Evolutionary conservation across 2,888 invertebrate species (phyloP).

Genomic region (Drosophila prostipennis): DNA sequence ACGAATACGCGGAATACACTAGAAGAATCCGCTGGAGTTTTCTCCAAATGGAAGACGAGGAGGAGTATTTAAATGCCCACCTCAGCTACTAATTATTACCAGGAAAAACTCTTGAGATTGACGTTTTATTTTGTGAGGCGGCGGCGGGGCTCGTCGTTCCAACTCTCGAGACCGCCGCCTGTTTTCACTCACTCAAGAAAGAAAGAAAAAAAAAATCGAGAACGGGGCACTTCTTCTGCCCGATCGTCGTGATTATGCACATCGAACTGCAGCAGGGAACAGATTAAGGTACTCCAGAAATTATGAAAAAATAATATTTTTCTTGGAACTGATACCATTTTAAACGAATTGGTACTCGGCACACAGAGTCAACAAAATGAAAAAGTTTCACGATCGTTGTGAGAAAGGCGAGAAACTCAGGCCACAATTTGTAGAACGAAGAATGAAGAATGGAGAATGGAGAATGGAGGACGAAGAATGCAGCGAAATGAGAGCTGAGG

Average conservation of each 20-base stretch:
- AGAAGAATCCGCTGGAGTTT: not conserved
- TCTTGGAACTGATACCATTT: conserved; percentile 83
- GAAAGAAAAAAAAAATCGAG: conserved; percentile 15
- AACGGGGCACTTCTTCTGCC: not conserved
- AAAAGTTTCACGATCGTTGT: conserved; percentile 61
- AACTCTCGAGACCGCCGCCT: conserved; percentile 37
- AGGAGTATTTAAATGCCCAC: conserved; percentile 82
- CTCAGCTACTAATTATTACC: conserved; percentile 84
- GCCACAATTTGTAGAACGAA: conserved; percentile 2
- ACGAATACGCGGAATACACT: conserved; percentile 72
- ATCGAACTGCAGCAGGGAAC: conserved; percentile 67
- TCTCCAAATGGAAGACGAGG: conserved; percentile 66
- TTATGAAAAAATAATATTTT: conserved; percentile 83
- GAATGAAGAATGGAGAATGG: not conserved
- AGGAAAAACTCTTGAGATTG: conserved; percentile 83
- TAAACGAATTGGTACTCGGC: conserved; percentile 83
- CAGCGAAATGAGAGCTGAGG: conserved; percentile 10
- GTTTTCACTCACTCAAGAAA: conserved; percentile 55
- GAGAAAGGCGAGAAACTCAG: conserved; percentile 22
- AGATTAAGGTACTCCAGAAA: conserved; percentile 83
- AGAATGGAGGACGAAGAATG: not conserved
- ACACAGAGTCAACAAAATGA: conserved; percentile 59
- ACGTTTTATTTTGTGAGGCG: conserved; percentile 81
- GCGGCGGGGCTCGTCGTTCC: conserved; percentile 64
- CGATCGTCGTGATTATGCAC: conserved; percentile 72